Conservation (phyloP, 2,113 vertebrate genomes). For the Herpailurus yagouaroundi region DNA sequence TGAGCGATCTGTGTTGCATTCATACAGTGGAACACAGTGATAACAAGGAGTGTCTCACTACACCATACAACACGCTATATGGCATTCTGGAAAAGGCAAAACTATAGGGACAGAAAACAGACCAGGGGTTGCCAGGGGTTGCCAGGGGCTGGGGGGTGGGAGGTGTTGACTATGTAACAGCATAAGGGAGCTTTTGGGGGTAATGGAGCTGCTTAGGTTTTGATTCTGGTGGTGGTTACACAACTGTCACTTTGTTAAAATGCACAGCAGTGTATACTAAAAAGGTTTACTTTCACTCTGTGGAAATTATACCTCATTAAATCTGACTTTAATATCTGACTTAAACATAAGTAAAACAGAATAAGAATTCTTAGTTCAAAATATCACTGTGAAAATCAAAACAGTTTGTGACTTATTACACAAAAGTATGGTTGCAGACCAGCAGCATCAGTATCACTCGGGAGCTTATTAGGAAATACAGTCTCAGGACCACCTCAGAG, state of each 20-base stretch:
- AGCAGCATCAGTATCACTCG: neutral
- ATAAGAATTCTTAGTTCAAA: conserved; percentile 4
- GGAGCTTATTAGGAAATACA: neutral
- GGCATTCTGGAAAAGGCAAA: neutral
- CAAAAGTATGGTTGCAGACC: too few species aligned
- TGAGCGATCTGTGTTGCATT: neutral
- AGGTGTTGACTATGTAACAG: neutral
- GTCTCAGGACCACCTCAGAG: neutral
- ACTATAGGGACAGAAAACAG: neutral
- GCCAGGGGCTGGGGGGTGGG: accelerated
- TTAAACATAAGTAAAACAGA: neutral
- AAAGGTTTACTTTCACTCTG: neutral
- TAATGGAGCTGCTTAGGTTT: neutral
- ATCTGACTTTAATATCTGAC: neutral
- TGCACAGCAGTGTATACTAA: neutral
- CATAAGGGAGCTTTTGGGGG: neutral
- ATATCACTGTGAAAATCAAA: neutral
- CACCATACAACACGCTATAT: neutral
- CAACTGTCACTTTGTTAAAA: neutral
- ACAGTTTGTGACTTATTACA: neutral
- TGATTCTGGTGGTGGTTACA: neutral
- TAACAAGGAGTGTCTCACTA: neutral
- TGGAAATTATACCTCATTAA: neutral
- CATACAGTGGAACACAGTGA: neutral
- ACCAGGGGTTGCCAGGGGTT: neutral